Evolutionary conservation across 2,797 vertebrate genomes (phyloP), one percentile per base, ranked within the genome.

Genomic region (Falco biarmicus): DNA sequence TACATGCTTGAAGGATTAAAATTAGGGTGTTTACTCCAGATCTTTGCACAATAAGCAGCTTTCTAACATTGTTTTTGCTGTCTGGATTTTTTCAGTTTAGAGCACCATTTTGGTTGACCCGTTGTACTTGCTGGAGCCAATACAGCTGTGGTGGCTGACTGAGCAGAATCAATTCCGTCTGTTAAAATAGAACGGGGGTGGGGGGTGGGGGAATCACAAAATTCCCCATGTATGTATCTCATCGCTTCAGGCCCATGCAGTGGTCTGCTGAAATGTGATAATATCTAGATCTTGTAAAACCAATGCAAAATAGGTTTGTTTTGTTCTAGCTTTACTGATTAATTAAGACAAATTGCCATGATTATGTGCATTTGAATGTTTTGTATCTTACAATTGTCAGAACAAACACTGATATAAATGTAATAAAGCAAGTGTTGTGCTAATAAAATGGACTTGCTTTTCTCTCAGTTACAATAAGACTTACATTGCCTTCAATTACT

Each of bases 1-100:
- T 0, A 0, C 1, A 5, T 69, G 54, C 79, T 75, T 22, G 11
- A 45, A 61, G 81, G 87, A 80, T 93, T 93, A 77, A 74, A 87
- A 60, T 79, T n/a, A 47, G 4, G 20, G 39, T 69, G 60, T 83
- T 77, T 83, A 54, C 85, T 95, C 64, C 80, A 87, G 28, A 31
- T 87, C 89, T 95, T 69, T 61, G 17, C 77, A 50, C 31, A 69
- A 68, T 82, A 89, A 94, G 77, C 73, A 76, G 64, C 71, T 83
- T 92, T 94, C 73, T 34, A 61, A 31, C 1, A 1, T 43, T 63
- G 43, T 48, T 71, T 75, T 84, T 69, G 84, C 45, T 41, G 29
- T 31, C 73, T 84, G 69, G 37, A 5, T 64, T 65, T 74, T 48
- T 80, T 59, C 61, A 21, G 31, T 63, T 14, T 41, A 48, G 47